These are phyloP conservation scores for Drosophila arizonae DNA, from an alignment of 1,140 invertebrate species.

Conservation along the genomic window DNA sequence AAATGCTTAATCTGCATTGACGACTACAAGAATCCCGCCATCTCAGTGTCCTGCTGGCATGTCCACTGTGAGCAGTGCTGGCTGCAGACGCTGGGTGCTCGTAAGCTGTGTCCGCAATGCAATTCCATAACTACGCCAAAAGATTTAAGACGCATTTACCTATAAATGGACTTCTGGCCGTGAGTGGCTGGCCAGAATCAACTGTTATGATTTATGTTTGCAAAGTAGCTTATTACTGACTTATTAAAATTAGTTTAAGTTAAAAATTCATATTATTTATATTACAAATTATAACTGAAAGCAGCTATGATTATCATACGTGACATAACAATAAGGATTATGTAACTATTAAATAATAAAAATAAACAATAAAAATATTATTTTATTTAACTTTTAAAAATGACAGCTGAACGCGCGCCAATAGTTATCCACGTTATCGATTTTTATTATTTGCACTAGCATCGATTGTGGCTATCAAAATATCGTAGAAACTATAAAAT, in stretches of 20 bases:
- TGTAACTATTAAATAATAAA: slow-evolving; percentile 51
- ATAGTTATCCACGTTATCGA: too few relatives aligned
- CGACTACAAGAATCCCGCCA: slow-evolving; percentile 93
- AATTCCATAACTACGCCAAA: slow-evolving; percentile 95
- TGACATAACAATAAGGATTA: slow-evolving; percentile 73
- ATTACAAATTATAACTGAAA: slow-evolving; percentile 30
- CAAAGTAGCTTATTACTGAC: background rate
- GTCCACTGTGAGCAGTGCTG: slow-evolving; percentile 97
- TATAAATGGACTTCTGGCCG: slow-evolving; percentile 84
- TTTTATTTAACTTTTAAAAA: slow-evolving; percentile 14
- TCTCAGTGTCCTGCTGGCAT: slow-evolving; percentile 98
- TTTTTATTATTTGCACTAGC: background rate
- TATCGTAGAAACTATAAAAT: slow-evolving; percentile 1
- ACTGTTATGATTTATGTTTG: slow-evolving; percentile 22
- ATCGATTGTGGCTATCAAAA: slow-evolving; percentile 7
- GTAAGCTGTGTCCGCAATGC: slow-evolving; percentile 97
- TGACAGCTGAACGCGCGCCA: background rate
- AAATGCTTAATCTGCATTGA: slow-evolving; percentile 96
- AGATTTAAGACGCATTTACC: slow-evolving; percentile 94
- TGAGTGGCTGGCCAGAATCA: background rate
- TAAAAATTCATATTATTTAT: slow-evolving; percentile 63
- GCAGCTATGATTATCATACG: slow-evolving; percentile 60
- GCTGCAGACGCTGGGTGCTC: slow-evolving; percentile 94
- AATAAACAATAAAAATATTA: slow-evolving; percentile 52
- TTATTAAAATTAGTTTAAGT: slow-evolving; percentile 27